phyloP scores from a whole-genome alignment of 2,113 vertebrate species.

The Actenoides hombroni region DNA sequence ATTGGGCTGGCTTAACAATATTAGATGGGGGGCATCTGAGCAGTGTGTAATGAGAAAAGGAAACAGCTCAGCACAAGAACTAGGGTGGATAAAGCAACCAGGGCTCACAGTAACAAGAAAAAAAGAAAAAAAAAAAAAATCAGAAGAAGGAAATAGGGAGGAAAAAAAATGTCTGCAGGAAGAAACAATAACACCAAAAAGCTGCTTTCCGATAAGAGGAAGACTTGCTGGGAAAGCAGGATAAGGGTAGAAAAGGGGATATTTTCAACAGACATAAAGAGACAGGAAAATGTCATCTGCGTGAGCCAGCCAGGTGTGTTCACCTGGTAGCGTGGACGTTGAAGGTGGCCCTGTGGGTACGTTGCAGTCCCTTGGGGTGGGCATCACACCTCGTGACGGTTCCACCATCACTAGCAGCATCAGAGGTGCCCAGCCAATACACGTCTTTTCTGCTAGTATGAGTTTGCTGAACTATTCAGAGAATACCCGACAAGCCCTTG shows the following conservation, averaged over 20 bases:
- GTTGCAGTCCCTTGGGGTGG: neutral
- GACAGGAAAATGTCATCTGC: neutral
- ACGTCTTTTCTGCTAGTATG: neutral
- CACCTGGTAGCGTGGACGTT: neutral
- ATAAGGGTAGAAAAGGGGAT: neutral
- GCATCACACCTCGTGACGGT: neutral
- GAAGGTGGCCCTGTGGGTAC: neutral
- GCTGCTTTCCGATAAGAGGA: constrained; percentile 4
- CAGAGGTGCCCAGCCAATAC: neutral
- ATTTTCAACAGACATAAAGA: neutral
- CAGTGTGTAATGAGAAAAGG: constrained; percentile 35
- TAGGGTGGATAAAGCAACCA: neutral
- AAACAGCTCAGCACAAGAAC: constrained; percentile 47
- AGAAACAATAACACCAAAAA: constrained; percentile 14
- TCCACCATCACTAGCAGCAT: neutral
- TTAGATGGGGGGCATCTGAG: neutral
- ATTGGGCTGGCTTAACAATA: constrained; percentile 1
- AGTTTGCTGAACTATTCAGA: neutral
- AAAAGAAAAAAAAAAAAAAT: neutral
- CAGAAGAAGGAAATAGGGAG: constrained; percentile 3
- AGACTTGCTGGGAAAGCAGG: constrained; percentile 35
- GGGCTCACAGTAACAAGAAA: neutral
- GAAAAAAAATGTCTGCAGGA: neutral
- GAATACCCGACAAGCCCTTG: neutral
- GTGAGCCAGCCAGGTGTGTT: neutral